Evolutionary conservation across 2,797 vertebrate species (phyloP), one percentile per base, ranked within the genome.

Genomic region (Oreochromis mossambicus): DNA sequence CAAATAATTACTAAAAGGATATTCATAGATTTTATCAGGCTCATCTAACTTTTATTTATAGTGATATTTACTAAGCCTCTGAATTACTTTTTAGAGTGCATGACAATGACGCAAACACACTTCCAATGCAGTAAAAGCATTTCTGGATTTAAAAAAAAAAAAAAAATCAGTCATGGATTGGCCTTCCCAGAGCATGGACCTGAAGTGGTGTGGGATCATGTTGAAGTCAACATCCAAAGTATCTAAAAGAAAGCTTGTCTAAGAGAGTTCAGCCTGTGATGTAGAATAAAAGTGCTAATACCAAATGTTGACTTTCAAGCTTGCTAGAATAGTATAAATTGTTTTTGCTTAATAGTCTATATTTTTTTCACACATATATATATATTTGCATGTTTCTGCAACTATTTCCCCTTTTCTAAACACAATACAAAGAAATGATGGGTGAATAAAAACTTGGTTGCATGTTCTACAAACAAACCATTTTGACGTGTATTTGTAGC

Each of bases 391-490:
- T 7, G 10, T 63, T 63, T 63, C 58, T 36, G 17, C 17, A 36
- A 10, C 0, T 10, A 19, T 19, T 61, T 61, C 29, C 15, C 5
- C 7, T 34, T 34, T 34, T 61, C 1, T 7, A 7, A 36, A 19
- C 5, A 34, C 29, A 61, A 19, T 61, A 34, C 10, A 63, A 61
- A 34, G 56, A 54, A 54, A 54, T 24, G 11, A 58, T 17, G 29
- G 2, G 29, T 34, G 29, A 61, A 0, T 34, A 32, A 34, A 34
- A 17, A 34, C 56, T 58, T 55, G 24, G 54, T 56, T 15, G 14
- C 26, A 29, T 2, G 13, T 61, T n/a, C 17, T 61, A 36, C 1
- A 61, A 3, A 61, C 32, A 34, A 14, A 48, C 29, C 26, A 15
- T 29, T 56, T 29, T 32, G 7, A 56, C 3, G 5, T 58, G 0